Evolutionary conservation across 2,888 invertebrate species (phyloP), one percentile per base, ranked within the genome.

Genomic region (Spatulosminthurus flaviceps): DNA sequence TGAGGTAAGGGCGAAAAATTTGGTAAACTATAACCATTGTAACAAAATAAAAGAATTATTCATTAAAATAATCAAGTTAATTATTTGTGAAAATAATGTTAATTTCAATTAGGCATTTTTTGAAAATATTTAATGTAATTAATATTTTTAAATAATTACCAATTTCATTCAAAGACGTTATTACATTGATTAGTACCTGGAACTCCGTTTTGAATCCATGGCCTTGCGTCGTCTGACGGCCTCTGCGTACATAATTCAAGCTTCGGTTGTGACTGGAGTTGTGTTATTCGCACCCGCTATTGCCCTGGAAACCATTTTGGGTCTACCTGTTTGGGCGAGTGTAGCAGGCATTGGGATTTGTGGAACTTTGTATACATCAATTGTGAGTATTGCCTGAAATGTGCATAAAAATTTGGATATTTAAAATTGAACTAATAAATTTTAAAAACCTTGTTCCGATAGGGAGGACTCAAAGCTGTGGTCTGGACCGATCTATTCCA

Each of bases 331-430:
- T 4, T 87, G 87, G 87, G 82, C 85, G 13, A 86, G 87, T 22
- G 87, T 88, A 21, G 42, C 87, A 29, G 82, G 80, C 1, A 82
- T 85, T 19, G 84, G 82, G 13, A 19, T 82, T 5, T 83, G 82
- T 76, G 83, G 88, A 79, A 88, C 88, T 4, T 86, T 88, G 79
- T 88, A 89, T 82, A 88, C 88, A 5, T 86, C 88, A 1, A 83
- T 88, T 77, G 88, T 88, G 85, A 85, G 87, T 86, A 34, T 34
- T 34, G 4, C 34, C 4, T 34, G 16, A 2, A 51, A 16, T 16
- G 16, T 51, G 51, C 16, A 41, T 41, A 9, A 9, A 41, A 7
- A 51, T 51, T 51, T 19, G n/a, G 5, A 19, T 51, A 51, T 51
- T 16, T 51, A 16, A 43, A 29, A 64, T 69, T 69, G 28, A 26